Percentiles rank a stretch among this genome's conserved stretches.
Evolutionary conservation across 2,113 vertebrate genomes (phyloP).

Genomic region (Catharus fuscescens): DNA sequence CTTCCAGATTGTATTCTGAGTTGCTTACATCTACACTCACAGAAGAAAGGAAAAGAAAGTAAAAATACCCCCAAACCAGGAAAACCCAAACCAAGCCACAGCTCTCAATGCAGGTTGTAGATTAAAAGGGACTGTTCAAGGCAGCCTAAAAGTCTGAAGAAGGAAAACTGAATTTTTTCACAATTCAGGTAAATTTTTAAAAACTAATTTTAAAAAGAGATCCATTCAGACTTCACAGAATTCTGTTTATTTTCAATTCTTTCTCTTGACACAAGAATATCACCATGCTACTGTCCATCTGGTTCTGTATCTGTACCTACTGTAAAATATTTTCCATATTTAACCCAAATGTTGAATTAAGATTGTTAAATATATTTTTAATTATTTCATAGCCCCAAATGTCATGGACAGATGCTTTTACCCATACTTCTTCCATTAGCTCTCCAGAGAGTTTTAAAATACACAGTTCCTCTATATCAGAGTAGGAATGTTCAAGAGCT

Average conservation of each 20-base stretch:
- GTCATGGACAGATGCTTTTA: background rate
- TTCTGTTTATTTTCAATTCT: background rate
- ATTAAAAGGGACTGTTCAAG: background rate
- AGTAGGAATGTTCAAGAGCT: background rate
- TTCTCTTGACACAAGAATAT: background rate
- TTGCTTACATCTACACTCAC: slow-evolving; percentile 58
- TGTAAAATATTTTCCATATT: background rate
- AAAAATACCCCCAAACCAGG: background rate
- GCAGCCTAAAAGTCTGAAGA: background rate
- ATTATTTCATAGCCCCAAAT: background rate
- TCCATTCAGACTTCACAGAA: background rate
- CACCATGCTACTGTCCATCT: background rate
- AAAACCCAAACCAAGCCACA: background rate
- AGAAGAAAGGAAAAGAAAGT: background rate
- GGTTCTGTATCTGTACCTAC: background rate
- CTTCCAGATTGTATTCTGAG: slow-evolving; percentile 79
- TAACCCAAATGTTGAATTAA: background rate
- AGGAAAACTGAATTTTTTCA: background rate
- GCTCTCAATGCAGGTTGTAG: background rate
- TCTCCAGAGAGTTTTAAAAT: background rate
- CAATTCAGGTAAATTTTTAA: background rate
- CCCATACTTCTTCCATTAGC: background rate
- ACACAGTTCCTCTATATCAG: background rate
- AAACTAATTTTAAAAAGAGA: background rate
- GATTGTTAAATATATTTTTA: background rate